phyloP scores from a whole-genome alignment of 2,797 vertebrate genomes.

The Sebastes hopkinsi region DNA sequence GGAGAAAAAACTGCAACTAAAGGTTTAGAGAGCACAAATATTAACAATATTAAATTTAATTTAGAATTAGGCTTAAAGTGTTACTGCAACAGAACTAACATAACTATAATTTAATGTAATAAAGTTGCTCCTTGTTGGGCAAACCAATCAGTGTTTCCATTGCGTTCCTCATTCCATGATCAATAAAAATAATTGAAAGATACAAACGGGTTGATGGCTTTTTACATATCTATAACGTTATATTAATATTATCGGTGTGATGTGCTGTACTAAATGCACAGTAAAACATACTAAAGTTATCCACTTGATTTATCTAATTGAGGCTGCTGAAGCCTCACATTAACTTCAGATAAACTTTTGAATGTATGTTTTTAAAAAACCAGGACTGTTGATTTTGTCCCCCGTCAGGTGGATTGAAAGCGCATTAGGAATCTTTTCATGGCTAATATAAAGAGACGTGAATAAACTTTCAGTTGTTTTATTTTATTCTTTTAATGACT shows the following conservation, averaged over 20 bases:
- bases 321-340: too few relatives aligned
- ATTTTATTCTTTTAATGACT: not conserved
- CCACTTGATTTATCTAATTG: too few relatives aligned
- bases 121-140: not conserved
- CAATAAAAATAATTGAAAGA: not conserved
- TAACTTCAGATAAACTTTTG: too few relatives aligned
- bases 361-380: too few relatives aligned
- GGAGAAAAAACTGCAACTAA: too few relatives aligned
- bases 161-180: not conserved
- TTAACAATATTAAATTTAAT: not conserved
- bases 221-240: not conserved
- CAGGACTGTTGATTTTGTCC: too few relatives aligned
- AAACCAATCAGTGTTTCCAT: not conserved
- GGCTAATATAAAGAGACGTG: not conserved
- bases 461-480: not conserved
- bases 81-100: not conserved
- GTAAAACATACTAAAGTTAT: too few relatives aligned
- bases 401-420: too few relatives aligned
- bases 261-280: not conserved
- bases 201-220: not conserved
- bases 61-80: not conserved
- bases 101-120: not conserved
- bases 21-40: too few relatives aligned
- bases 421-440: not conserved
- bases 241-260: not conserved